Conservation (phyloP, 30 jellyfish, hydroid and myxozoan genomes). For the Aurelia sp. region DNA sequence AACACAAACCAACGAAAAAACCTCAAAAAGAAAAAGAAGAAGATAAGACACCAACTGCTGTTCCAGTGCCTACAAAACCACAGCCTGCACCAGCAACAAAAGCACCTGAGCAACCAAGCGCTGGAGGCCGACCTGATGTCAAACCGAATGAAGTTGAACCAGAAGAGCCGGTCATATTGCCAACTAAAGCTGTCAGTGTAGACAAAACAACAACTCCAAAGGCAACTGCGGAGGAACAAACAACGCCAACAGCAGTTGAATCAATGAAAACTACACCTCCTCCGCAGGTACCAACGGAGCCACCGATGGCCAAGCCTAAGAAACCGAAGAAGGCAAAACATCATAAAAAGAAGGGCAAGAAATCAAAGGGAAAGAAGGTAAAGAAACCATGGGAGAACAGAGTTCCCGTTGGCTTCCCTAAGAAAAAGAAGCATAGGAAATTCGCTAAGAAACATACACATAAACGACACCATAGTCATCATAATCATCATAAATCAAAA, state of each 20-base stretch:
- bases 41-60: not conserved
- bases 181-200: constrained; percentile 3
- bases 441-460: not conserved
- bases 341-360: constrained; percentile 1
- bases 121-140: not conserved
- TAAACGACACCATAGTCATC: not conserved
- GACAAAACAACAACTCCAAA: not conserved
- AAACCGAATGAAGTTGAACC: constrained; percentile 27
- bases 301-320: constrained; percentile 3
- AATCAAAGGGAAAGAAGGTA: constrained; percentile 14
- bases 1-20: constrained; percentile 18
- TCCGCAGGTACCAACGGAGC: not conserved
- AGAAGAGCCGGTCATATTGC: constrained; percentile 30
- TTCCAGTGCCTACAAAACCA: constrained; percentile 14
- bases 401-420: constrained; percentile 58
- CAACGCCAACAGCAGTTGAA: constrained; percentile 13
- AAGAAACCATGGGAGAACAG: constrained; percentile 65
- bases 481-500: constrained; percentile 15
- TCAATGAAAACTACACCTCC: not conserved
- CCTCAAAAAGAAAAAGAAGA: not conserved
- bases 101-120: too few species aligned
- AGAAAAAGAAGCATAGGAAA: constrained; percentile 23
- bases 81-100: too few species aligned
- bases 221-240: not conserved
- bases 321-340: constrained; percentile 26